Percentiles rank a stretch among this genome's conserved stretches.
Conservation (phyloP, 2,113 vertebrate genomes). For the Sus scrofa region DNA sequence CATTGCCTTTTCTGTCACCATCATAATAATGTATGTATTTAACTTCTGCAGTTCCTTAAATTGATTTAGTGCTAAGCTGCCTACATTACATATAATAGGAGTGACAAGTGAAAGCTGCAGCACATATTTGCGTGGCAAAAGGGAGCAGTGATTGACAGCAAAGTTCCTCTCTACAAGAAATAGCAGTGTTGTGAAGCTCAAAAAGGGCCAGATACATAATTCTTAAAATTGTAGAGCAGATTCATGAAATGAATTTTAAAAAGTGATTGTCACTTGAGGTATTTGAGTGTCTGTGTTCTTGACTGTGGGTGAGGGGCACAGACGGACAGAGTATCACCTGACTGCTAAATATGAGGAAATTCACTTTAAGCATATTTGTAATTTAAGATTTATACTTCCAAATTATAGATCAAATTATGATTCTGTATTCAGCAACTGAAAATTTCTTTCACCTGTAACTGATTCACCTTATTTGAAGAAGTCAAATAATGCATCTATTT, state of each 20-base stretch:
- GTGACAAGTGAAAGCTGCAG: conserved; percentile 76
- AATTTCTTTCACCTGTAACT: not conserved
- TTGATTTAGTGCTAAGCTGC: conserved; percentile 83
- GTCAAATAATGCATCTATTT: not conserved
- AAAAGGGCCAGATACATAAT: conserved; percentile 70
- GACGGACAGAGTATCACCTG: not conserved
- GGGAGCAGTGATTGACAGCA: conserved; percentile 77
- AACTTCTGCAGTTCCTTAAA: conserved; percentile 82
- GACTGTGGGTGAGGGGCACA: not conserved
- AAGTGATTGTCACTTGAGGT: conserved; percentile 47
- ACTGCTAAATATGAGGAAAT: not conserved
- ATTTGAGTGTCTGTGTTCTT: conserved; percentile 47
- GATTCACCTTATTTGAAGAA: conserved; percentile 43
- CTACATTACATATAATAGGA: conserved; percentile 73
- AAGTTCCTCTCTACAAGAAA: conserved; percentile 63
- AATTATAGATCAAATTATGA: conserved; percentile 50
- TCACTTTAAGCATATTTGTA: conserved; percentile 23
- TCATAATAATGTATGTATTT: conserved; percentile 85
- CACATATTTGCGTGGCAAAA: conserved; percentile 74
- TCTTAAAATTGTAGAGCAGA: conserved; percentile 54
- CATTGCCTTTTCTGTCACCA: conserved; percentile 81
- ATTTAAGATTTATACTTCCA: conserved; percentile 52
- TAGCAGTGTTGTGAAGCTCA: conserved; percentile 48
- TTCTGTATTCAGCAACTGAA: conserved; percentile 50
- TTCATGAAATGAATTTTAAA: conserved; percentile 68